Base-by-base conservation (phyloP, 2,888 invertebrate genomes). In the Megamerina dolium region DNA sequence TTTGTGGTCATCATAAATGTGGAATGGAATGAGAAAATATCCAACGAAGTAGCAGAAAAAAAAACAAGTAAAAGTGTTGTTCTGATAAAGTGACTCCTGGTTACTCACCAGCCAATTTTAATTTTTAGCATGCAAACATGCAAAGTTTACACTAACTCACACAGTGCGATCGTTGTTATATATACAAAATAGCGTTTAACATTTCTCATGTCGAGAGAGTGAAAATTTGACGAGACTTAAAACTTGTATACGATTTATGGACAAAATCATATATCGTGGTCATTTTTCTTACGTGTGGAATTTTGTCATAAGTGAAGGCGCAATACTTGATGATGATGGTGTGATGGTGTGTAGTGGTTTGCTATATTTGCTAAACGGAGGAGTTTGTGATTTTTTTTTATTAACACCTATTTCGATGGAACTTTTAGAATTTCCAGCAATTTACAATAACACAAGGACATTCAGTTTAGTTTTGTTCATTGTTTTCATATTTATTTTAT, bases 201-300 rank as follows among this genome's bases (percentile, higher is more conserved):
- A 23, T 23, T 23, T 23, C 20, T 21, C 10, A 27, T 23, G 17
- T 23, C 41, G 52, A 54, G 53, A 53, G 54, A 51, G 54, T 56
- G 54, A 54, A 54, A 54, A 56, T 56, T 53, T 56, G 56, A 53
- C 52, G 43, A 54, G 50, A 48, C 45, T 46, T 27, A n/a, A 37
- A 32, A 41, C 18, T 16, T 31, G 9, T 14, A 14, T 31, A n/a
- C n/a, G n/a, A n/a, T n/a, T n/a, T n/a, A n/a, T n/a, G n/a, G n/a
- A n/a, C n/a, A n/a, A n/a, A n/a, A n/a, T n/a, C n/a, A n/a, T n/a
- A n/a, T n/a, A n/a, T n/a, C n/a, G n/a, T n/a, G n/a, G n/a, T n/a
- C n/a, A n/a, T n/a, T n/a, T n/a, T n/a, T n/a, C n/a, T n/a, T n/a
- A n/a, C n/a, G n/a, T n/a, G n/a, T n/a, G n/a, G n/a, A n/a, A n/a